A percentile compares a stretch with the other conserved stretches of the same genome.
phyloP scores from a whole-genome alignment of 2,113 vertebrate species.

The Callospermophilus lateralis region DNA sequence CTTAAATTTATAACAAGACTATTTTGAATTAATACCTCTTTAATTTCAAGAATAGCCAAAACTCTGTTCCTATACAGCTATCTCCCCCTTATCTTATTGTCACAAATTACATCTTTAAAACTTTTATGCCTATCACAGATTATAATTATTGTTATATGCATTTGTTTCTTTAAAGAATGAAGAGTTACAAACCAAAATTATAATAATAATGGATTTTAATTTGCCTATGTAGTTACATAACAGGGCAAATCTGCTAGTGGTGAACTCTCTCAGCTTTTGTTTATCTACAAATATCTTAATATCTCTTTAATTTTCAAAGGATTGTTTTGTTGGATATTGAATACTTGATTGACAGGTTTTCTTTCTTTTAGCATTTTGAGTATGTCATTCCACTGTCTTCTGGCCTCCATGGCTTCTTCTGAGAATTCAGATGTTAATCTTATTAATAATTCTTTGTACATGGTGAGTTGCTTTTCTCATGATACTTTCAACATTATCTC shows the following conservation, averaged over 20 bases:
- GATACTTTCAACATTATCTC: neutral
- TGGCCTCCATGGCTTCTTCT: too few relatives aligned
- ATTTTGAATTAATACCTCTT: neutral
- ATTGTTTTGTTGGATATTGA: neutral
- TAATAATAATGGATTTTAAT: neutral
- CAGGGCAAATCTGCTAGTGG: neutral
- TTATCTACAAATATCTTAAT: slow-evolving; percentile 9
- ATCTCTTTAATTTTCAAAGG: neutral
- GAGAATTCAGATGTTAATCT: neutral
- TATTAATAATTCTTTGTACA: neutral
- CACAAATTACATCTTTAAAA: neutral
- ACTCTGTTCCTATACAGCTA: neutral
- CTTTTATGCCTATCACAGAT: neutral
- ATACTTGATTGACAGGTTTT: neutral
- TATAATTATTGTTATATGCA: neutral
- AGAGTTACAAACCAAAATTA: neutral
- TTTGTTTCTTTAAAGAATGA: neutral
- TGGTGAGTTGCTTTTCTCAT: neutral
- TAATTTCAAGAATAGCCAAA: neutral
- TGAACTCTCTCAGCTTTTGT: neutral
- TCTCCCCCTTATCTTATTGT: neutral
- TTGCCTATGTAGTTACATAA: neutral
- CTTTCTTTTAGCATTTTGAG: neutral
- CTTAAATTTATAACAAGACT: neutral
- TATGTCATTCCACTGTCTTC: neutral